Percentiles rank a stretch among this genome's conserved stretches.
Conservation (phyloP, 2,113 vertebrate genomes). For the Cercocebus atys region DNA sequence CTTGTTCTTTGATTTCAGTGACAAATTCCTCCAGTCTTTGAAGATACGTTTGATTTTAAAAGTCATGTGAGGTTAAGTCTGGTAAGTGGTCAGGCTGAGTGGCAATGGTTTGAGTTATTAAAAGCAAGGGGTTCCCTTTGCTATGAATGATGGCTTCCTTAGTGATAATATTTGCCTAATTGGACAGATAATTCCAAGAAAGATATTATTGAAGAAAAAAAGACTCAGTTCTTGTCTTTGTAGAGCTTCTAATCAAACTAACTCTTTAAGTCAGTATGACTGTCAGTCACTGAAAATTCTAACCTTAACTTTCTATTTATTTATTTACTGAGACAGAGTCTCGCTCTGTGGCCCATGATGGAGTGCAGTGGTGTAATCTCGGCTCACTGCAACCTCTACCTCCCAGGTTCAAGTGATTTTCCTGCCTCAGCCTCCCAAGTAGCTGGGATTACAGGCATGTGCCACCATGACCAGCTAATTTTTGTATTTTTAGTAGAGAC, state of each 20-base stretch:
- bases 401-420: too few species aligned
- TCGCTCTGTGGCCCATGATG: too few species aligned
- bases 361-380: too few species aligned
- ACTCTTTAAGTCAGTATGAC: neutral
- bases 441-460: too few species aligned
- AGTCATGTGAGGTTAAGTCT: neutral
- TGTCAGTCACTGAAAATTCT: neutral
- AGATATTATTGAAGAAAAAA: neutral
- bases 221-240: neutral
- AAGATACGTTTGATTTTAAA: constrained; percentile 13
- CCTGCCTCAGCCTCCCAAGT: too few species aligned
- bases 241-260: neutral
- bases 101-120: neutral
- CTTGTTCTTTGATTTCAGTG: neutral
- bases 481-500: too few species aligned
- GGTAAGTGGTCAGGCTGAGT: neutral
- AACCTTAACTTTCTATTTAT: neutral
- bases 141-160: neutral
- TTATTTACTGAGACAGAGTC: too few species aligned
- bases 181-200: neutral
- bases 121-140: neutral
- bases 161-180: neutral
- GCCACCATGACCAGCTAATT: too few species aligned
- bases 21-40: neutral
- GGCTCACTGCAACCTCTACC: too few species aligned